These are phyloP conservation scores for Microtus montanus DNA, from an alignment of 2,113 vertebrate genomes.

Conservation along the genomic window DNA sequence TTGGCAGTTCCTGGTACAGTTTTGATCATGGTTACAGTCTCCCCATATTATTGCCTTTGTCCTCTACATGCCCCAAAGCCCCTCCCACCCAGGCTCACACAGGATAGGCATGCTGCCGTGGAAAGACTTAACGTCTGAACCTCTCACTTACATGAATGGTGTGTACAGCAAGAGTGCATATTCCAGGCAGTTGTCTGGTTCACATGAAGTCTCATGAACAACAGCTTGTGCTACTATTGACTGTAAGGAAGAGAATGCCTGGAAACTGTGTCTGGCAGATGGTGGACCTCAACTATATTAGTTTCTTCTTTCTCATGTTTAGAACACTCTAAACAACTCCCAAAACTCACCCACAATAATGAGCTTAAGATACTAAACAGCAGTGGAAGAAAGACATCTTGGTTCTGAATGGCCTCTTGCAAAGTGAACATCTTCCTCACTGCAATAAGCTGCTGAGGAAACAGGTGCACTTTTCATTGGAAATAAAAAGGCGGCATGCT, in stretches of 20 bases:
- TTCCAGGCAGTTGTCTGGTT: not conserved
- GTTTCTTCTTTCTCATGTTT: not conserved
- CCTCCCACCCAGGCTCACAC: not conserved
- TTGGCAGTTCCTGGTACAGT: no score
- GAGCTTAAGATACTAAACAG: not conserved
- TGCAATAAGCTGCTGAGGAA: not conserved
- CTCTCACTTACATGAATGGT: not conserved
- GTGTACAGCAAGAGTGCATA: rapidly evolving
- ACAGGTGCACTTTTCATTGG: not conserved
- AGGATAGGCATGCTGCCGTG: not conserved
- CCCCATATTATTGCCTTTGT: not conserved
- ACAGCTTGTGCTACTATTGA: not conserved
- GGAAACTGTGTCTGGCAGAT: not conserved
- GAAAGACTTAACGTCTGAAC: not conserved
- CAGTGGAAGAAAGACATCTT: not conserved
- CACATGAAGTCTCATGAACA: not conserved
- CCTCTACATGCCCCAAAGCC: no score
- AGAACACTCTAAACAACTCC: not conserved
- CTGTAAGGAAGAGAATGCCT: not conserved
- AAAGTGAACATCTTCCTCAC: not conserved
- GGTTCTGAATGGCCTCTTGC: not conserved
- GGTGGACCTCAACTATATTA: rapidly evolving
- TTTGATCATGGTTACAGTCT: not conserved
- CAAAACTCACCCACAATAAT: not conserved
- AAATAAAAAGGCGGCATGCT: rapidly evolving